Evolutionary conservation across 1,140 invertebrate genomes (phyloP), one percentile per base, ranked within the genome.

Genomic region (Chrysopa pallens): DNA sequence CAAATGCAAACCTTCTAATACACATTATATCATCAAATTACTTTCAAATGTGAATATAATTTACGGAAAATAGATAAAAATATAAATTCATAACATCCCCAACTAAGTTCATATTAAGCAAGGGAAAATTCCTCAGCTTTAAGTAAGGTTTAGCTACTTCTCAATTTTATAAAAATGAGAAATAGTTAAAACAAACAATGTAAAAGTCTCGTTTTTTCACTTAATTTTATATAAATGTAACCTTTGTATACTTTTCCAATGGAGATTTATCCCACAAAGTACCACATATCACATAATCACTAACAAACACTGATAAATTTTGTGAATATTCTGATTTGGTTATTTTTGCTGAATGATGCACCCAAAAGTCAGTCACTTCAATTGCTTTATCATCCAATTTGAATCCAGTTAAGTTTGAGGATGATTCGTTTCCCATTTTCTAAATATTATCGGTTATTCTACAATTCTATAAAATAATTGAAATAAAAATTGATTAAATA

Each of bases 361-460:
- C 66, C 79, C 80, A 86, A 58, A 78, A 83, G 52, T 84, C 78
- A 23, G 79, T 79, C 4, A 74, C 68, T 59, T 84, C 78, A 1
- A 79, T 63, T 8, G 77, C 68, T 56, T 80, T 82, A 50, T 82
- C 74, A 40, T 83, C 76, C 43, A 84, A 72, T 57, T 78, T 72
- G 31, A 84, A 59, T 8, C 78, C 79, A 48, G 69, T 71, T 39
- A 80, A 61, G 46, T 76, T 72, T 49, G 81, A 84, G 49, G 81
- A 84, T 50, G 67, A 69, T 48, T 80, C 80, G 59, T 81, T 83
- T 29, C 81, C 81, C 80, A 84, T 84, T 23, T 23, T 23, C 17
- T 23, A 23, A 23, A 23, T 23, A 23, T 23, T 3, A 23, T 23
- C 17, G 17, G 17, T 5, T 23, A 23, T 23, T 23, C 17, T 23